Evolutionary conservation across 1,140 invertebrate species (phyloP).

Genomic region (Hyphantria cunea): DNA sequence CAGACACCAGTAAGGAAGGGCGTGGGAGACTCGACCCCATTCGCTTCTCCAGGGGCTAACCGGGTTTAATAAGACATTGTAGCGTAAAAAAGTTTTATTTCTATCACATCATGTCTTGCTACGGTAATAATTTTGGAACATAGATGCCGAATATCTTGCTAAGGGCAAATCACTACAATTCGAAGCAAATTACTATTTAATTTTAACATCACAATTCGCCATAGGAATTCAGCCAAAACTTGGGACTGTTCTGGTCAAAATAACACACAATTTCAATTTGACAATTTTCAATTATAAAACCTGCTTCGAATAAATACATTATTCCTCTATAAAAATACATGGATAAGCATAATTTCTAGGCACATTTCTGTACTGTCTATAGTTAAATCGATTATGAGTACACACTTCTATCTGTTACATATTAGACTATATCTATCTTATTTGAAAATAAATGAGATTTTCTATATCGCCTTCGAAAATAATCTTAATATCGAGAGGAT

Average conservation of each 20-base stretch:
- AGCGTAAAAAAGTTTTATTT: slow-evolving; percentile 79
- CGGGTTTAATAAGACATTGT: slow-evolving; percentile 38
- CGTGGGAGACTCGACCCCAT: slow-evolving; percentile 63
- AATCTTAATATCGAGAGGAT: slow-evolving; percentile 11
- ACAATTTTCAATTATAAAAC: slow-evolving; percentile 24
- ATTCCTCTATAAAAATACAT: slow-evolving; percentile 78
- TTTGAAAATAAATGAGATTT: slow-evolving; percentile 46
- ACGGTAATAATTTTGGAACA: slow-evolving; percentile 74
- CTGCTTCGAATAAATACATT: slow-evolving; percentile 60
- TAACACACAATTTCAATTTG: slow-evolving; percentile 17
- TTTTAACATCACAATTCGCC: slow-evolving; percentile 8
- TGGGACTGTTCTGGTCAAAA: not conserved
- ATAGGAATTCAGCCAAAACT: slow-evolving; percentile 9
- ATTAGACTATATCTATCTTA: slow-evolving; percentile 47
- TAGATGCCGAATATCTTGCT: slow-evolving; percentile 67
- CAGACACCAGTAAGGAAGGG: slow-evolving; percentile 60
- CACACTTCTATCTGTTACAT: slow-evolving; percentile 57
- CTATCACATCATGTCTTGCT: slow-evolving; percentile 79
- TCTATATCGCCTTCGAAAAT: slow-evolving; percentile 13
- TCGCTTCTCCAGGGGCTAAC: slow-evolving; percentile 42
- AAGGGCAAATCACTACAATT: slow-evolving; percentile 63
- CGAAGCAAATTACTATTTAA: slow-evolving; percentile 51
- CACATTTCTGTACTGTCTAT: slow-evolving; percentile 77
- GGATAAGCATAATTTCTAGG: slow-evolving; percentile 76
- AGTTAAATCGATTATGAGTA: slow-evolving; percentile 63